Evolutionary conservation across 2,888 invertebrate species (phyloP).

Genomic region (Arge pagana): DNA sequence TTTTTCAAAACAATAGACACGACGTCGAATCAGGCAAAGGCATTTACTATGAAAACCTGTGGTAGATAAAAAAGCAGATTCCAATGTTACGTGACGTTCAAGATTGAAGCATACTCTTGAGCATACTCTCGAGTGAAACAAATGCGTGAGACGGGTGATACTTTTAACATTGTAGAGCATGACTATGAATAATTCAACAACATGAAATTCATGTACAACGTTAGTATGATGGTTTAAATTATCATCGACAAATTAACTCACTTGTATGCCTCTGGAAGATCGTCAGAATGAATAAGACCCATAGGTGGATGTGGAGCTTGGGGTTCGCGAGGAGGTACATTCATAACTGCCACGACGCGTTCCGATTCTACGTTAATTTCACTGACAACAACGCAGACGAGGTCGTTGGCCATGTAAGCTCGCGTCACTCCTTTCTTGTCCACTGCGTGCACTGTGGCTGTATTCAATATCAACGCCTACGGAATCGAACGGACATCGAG

Average conservation of each 20-base stretch:
- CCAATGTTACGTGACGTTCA: too few species aligned
- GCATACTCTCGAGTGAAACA: too few species aligned
- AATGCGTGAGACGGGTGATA: too few species aligned
- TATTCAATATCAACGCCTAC: constrained; percentile 55
- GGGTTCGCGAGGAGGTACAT: constrained; percentile 74
- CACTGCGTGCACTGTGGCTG: constrained; percentile 72
- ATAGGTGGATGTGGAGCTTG: constrained; percentile 75
- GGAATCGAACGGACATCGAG: constrained; percentile 8
- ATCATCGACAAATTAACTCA: constrained; percentile 60
- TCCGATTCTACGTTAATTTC: constrained; percentile 86
- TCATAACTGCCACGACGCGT: constrained; percentile 87
- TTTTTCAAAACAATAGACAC: constrained; percentile 8
- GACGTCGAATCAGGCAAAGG: constrained; percentile 7
- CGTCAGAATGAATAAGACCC: constrained; percentile 81
- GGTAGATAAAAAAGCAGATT: neutral
- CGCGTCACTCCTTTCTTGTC: constrained; percentile 81
- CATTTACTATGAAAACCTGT: neutral
- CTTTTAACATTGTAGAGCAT: constrained; percentile 7
- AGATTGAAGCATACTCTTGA: too few species aligned
- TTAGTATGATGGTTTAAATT: neutral
- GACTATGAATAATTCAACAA: constrained; percentile 12
- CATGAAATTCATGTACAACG: neutral
- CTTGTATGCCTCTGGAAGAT: constrained; percentile 84
- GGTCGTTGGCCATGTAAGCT: constrained; percentile 80
- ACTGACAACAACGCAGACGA: constrained; percentile 85